Evolutionary conservation across 2,113 vertebrate genomes (phyloP).

Genomic region (Podilymbus podiceps): DNA sequence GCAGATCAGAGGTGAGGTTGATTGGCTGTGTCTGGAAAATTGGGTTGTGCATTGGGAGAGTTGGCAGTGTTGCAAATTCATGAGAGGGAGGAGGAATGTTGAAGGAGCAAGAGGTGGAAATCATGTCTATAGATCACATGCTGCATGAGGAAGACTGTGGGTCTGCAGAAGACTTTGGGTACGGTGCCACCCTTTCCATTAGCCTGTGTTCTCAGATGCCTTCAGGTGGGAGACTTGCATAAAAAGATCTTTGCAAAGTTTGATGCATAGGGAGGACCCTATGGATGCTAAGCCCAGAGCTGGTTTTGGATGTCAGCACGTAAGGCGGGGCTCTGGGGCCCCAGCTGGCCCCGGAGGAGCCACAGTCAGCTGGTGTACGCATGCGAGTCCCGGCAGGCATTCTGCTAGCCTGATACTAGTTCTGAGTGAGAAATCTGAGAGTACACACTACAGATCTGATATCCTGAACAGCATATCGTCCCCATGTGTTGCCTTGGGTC

Average conservation of each 20-base stretch:
- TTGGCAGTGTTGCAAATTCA: background rate
- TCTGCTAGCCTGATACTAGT: background rate
- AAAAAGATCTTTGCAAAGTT: background rate
- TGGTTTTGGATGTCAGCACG: background rate
- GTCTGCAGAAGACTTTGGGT: background rate
- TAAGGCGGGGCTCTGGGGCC: background rate
- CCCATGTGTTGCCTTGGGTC: background rate
- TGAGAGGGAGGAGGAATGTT: background rate
- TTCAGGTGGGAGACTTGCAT: background rate
- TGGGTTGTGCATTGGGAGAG: background rate
- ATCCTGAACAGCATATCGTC: background rate
- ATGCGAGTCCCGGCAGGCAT: background rate
- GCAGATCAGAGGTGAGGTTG: background rate
- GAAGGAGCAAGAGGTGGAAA: background rate
- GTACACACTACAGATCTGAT: background rate
- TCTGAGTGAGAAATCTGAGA: conserved; percentile 44
- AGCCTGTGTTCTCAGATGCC: background rate
- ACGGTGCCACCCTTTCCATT: background rate
- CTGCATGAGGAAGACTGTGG: background rate
- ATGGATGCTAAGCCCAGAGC: background rate
- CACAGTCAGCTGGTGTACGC: background rate
- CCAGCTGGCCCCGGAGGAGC: background rate
- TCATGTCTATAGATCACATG: background rate
- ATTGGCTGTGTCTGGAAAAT: background rate
- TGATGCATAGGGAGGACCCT: background rate